phyloP scores from a whole-genome alignment of 2,113 vertebrate species.

The Sinocyclocheilus maitianheensis region DNA sequence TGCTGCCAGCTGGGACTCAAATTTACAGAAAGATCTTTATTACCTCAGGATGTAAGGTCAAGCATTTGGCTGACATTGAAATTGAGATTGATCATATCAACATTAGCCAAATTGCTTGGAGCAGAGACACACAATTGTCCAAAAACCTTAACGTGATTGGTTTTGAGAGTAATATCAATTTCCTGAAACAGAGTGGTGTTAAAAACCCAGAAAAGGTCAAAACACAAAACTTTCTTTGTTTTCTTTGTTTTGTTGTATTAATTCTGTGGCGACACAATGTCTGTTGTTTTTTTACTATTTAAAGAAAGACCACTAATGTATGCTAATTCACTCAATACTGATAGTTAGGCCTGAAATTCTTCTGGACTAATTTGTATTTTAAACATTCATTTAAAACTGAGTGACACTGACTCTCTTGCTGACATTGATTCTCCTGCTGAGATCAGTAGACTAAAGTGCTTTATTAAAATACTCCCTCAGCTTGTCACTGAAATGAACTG shows the following conservation, averaged over 20 bases:
- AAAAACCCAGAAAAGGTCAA: neutral
- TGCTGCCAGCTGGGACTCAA: neutral
- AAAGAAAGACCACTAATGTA: neutral
- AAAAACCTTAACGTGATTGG: neutral
- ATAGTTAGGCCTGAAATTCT: neutral
- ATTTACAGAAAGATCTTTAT: neutral
- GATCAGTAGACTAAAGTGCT: neutral
- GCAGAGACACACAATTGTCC: neutral
- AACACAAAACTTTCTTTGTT: neutral
- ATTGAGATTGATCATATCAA: neutral
- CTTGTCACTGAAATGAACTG: neutral
- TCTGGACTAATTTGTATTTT: neutral
- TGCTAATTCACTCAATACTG: neutral
- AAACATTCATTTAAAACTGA: neutral
- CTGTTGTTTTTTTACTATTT: neutral
- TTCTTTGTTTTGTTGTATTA: neutral
- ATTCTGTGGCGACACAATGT: neutral
- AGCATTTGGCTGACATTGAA: neutral
- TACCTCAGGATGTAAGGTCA: neutral
- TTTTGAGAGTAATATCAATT: neutral
- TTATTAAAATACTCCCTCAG: neutral
- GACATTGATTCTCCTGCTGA: neutral
- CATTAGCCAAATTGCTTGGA: slow-evolving; percentile 8
- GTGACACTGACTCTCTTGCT: neutral
- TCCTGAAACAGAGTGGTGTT: neutral